Evolutionary conservation across 2,113 vertebrate genomes (phyloP), one percentile per base, ranked within the genome.

Genomic region (Pedetes capensis): DNA sequence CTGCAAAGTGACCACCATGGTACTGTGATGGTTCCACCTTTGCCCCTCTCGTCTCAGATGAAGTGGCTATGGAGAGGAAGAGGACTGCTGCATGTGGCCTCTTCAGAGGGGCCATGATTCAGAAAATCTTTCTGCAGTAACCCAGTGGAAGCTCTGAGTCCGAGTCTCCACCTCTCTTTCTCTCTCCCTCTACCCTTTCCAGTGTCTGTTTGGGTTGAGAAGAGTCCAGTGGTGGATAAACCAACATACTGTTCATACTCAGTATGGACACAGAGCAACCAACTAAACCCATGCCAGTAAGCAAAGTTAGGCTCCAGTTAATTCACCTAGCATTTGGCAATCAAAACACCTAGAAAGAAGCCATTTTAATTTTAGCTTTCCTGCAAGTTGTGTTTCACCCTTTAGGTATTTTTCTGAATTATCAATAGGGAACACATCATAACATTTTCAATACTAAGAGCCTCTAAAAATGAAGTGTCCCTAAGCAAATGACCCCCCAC

Each of bases 271-370:
- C 39, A 18, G 22, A 88, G 34, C 29, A 75, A 74, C n/a, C 66
- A 71, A 47, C 37, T 5, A 39, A 59, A 17, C 0, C 20, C 25
- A 79, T 11, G 2, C 27, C 44, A 55, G 0, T 25, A 27, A 47
- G 39, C 72, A 47, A 91, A 89, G n/a, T 20, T 37, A 81, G 64
- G 61, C 69, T 61, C 29, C 12, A 71, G 0, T 37, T 23, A 76
- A 71, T 10, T 51, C 53, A 49, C 20, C 29, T n/a, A 57, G 66
- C 9, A 63, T 72, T 63, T 55, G 32, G 27, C 1, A 79, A 55
- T 92, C n/a, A 59, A 55, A 93, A 61, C 17, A 63, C 57, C 47
- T 66, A 74, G 17, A 79, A 68, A 76, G 27, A 89, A 85, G n/a
- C 1, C 49, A 5, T 71, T 51, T 86, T 94, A 34, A 63, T 61